Conservation (phyloP, 2,888 invertebrate species). For the Mechanitis messenoides region DNA sequence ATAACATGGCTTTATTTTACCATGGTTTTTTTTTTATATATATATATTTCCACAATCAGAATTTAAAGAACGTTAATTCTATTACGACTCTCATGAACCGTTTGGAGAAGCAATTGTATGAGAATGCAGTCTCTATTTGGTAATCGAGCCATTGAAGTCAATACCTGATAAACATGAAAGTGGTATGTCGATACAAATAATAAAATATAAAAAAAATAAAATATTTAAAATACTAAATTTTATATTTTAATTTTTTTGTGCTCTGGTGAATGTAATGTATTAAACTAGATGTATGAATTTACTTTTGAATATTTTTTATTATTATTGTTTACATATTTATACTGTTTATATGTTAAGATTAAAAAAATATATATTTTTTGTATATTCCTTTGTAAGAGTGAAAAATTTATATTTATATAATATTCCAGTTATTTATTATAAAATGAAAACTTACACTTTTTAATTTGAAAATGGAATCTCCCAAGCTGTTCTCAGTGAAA, state of each 20-base stretch:
- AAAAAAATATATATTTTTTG: too few species aligned
- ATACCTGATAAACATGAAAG: slow-evolving; percentile 59
- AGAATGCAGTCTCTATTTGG: slow-evolving; percentile 66
- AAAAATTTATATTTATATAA: too few species aligned
- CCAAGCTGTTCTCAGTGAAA: slow-evolving; percentile 69
- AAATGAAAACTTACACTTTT: slow-evolving; percentile 43
- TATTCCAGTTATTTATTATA: not conserved
- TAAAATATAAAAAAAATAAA: not conserved
- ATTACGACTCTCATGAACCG: too few species aligned
- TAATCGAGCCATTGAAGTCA: slow-evolving; percentile 44
- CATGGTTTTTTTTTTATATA: too few species aligned
- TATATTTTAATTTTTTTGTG: not conserved
- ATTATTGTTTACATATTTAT: too few species aligned
- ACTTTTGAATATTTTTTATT: too few species aligned
- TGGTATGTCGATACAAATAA: slow-evolving; percentile 46
- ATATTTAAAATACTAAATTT: not conserved
- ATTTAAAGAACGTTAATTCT: too few species aligned
- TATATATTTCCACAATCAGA: too few species aligned
- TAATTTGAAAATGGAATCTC: slow-evolving; percentile 76
- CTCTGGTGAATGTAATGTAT: slow-evolving; percentile 2
- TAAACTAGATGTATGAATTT: too few species aligned
- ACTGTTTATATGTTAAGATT: too few species aligned
- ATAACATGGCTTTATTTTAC: too few species aligned
- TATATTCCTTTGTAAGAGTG: not conserved
- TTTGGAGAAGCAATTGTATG: slow-evolving; percentile 9